Base-by-base conservation (phyloP, 1,140 invertebrate genomes). In the Rhynchophorus ferrugineus region DNA sequence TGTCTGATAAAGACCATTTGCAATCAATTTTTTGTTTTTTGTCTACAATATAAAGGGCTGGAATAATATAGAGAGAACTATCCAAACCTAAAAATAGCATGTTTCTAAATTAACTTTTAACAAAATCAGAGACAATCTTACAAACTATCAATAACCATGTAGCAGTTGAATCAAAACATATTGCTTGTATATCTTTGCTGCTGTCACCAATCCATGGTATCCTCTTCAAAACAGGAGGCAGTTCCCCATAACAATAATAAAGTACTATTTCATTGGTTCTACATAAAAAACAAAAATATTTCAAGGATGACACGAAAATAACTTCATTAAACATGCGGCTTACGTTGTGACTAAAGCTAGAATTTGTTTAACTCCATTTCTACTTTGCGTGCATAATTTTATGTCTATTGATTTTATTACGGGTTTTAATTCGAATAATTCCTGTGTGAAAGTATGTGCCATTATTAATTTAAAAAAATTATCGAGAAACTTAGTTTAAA, bases 161-260 rank as follows among this genome's bases (percentile, higher is more conserved):
- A 29, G 81, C 81, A n/a, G 75, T 73, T 17, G 81, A 77, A 70
- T 85, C 82, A 68, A 86, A 85, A 64, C 80, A 82, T 48, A 85
- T 63, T 48, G 79, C 75, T 54, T 78, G 72, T 33, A 86, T 80
- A 54, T 70, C 67, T 66, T 79, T 80, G 37, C 74, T 71, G 16
- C 67, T 68, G 20, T 77, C 75, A 55, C 72, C 71, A 65, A 81
- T 81, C 84, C 83, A 87, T 54, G 79, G 78, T 49, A 87, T 69
- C 61, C 78, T 76, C 60, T 80, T 83, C n/a, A 83, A 64, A n/a
- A 82, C 69, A 37, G 67, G 44, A 5, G 64, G 52, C 37, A 70
- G 56, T 51, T 68, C 67, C 20, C 68, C 68, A 59, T 63, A 69
- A 17, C 53, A 65, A 54, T 70, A 70, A 49, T 69, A 61, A 16